A percentile compares a stretch with the other conserved stretches of the same genome.
These are phyloP conservation scores for Cyanoliseus patagonus DNA, from an alignment of 2,113 vertebrate species.

Conservation along the genomic window DNA sequence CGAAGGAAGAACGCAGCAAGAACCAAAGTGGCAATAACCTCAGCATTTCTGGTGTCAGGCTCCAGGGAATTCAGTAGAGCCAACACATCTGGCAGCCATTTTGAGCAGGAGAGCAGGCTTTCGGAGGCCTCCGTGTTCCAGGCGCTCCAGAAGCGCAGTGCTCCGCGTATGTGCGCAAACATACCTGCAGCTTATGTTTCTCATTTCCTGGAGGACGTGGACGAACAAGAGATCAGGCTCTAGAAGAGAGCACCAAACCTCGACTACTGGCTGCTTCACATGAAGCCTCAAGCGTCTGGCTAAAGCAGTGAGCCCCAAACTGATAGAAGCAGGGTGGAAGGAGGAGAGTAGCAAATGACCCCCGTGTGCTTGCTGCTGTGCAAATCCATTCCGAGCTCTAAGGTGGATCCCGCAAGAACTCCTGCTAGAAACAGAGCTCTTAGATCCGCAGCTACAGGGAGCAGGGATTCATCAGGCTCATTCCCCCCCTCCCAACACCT, in stretches of 20 bases:
- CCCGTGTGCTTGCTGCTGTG: background rate
- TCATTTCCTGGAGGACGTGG: slow-evolving; percentile 62
- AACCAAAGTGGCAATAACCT: slow-evolving; percentile 21
- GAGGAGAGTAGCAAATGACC: background rate
- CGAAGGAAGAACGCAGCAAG: background rate
- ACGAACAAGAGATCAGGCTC: slow-evolving; percentile 53
- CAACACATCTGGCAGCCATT: slow-evolving; percentile 71
- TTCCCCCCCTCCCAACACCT: slow-evolving; percentile 1
- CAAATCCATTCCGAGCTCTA: background rate
- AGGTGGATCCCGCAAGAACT: background rate
- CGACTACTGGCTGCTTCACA: background rate
- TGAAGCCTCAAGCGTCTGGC: background rate
- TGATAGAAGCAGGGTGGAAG: background rate
- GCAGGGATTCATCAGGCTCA: background rate
- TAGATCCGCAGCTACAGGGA: background rate
- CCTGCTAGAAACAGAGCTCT: background rate
- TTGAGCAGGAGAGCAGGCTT: slow-evolving; percentile 62
- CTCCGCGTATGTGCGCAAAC: background rate
- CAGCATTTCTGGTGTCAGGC: slow-evolving; percentile 48
- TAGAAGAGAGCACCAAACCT: slow-evolving; percentile 27
- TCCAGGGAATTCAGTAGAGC: slow-evolving; percentile 30
- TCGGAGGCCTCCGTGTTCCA: slow-evolving; percentile 32
- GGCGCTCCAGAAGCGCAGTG: slow-evolving; percentile 10
- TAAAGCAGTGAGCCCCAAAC: background rate
- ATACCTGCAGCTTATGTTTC: slow-evolving; percentile 64